Percentiles rank a stretch among this genome's conserved stretches.
Evolutionary conservation across 2,888 invertebrate species (phyloP).

Genomic region (Isotomurus palustris): DNA sequence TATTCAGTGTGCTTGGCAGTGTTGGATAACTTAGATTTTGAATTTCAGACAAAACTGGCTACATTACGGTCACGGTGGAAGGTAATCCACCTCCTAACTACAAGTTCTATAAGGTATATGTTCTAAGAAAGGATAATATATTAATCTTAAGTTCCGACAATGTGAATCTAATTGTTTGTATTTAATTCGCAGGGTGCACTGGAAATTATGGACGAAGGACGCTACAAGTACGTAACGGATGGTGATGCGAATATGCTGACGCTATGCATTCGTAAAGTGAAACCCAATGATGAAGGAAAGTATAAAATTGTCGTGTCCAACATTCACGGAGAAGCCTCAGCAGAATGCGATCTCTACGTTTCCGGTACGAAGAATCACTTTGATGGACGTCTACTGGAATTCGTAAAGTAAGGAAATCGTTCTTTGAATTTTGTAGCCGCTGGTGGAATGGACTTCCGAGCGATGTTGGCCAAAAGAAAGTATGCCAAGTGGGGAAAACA

Average conservation of each 20-base stretch:
- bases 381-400: background rate
- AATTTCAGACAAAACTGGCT: conserved; percentile 77
- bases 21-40: background rate
- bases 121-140: background rate
- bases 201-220: conserved; percentile 89
- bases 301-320: conserved; percentile 91
- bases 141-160: background rate
- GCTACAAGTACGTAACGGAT: conserved; percentile 92
- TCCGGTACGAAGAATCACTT: conserved; percentile 63
- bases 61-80: conserved; percentile 86
- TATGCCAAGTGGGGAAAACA: conserved; percentile 90
- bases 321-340: conserved; percentile 90
- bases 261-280: conserved; percentile 90
- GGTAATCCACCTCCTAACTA: conserved; percentile 92
- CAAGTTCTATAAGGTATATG: conserved; percentile 76
- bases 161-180: background rate
- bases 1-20: background rate
- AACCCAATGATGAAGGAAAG: conserved; percentile 94
- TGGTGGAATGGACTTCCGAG: conserved; percentile 98
- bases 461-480: conserved; percentile 93
- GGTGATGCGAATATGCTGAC: conserved; percentile 88
- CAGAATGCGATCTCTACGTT: conserved; percentile 92
- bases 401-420: conserved; percentile 1
- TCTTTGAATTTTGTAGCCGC: conserved; percentile 61
- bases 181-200: conserved; percentile 63